Evolutionary conservation across 2,888 invertebrate genomes (phyloP).

Genomic region (Syrista parreyssii): DNA sequence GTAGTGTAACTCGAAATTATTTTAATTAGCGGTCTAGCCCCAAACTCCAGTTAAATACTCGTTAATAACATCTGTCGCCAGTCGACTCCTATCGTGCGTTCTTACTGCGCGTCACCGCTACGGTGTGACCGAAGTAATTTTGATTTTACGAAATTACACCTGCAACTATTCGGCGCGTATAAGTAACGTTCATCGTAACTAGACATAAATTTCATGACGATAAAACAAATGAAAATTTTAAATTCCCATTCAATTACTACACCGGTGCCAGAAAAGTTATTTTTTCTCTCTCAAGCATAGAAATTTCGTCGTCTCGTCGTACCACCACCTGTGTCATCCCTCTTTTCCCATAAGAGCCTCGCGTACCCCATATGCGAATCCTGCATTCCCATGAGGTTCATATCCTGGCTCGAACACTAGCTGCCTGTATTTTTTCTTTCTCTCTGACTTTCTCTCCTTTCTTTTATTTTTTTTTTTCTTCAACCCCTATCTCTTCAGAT

Average conservation of each 20-base stretch:
- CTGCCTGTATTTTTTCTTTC: neutral
- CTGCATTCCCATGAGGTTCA: constrained; percentile 17
- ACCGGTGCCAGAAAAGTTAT: constrained; percentile 25
- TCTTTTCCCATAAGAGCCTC: neutral
- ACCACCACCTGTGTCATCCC: neutral
- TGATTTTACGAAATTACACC: constrained; percentile 21
- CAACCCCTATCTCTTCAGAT: neutral
- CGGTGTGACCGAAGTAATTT: constrained; percentile 12
- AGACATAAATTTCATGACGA: neutral
- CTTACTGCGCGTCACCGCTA: neutral
- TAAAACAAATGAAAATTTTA: neutral
- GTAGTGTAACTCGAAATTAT: constrained; percentile 50
- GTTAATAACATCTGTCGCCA: constrained; percentile 60
- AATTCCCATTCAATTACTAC: neutral
- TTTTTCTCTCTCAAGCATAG: neutral
- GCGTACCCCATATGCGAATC: neutral
- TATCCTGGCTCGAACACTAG: constrained; percentile 9
- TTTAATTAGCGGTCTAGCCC: constrained; percentile 61
- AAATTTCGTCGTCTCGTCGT: neutral
- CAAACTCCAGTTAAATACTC: constrained; percentile 58
- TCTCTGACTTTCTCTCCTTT: neutral
- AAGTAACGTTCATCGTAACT: neutral
- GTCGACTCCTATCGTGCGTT: neutral
- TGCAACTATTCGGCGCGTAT: neutral
- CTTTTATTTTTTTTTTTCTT: neutral